These are phyloP conservation scores for Chromis chromis DNA, from an alignment of 2,797 vertebrate genomes.

Conservation along the genomic window DNA sequence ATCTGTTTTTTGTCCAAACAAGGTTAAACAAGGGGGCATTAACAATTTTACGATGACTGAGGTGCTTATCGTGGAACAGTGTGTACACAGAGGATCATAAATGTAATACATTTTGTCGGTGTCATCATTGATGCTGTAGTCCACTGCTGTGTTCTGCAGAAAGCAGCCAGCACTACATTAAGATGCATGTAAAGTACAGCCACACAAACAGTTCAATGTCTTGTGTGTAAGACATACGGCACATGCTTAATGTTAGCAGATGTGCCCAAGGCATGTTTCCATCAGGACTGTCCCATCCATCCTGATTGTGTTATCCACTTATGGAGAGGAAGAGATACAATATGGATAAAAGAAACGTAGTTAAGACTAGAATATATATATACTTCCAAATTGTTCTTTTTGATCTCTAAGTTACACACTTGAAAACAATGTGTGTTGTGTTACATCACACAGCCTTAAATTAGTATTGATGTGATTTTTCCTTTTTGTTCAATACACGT, in stretches of 20 bases:
- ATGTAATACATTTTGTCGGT: neutral
- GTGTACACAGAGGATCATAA: neutral
- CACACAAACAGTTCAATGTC: constrained; percentile 4
- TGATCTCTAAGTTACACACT: constrained; percentile 17
- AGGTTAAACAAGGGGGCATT: neutral
- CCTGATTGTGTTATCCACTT: constrained; percentile 63
- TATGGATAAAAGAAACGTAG: constrained; percentile 52
- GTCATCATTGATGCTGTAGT: neutral
- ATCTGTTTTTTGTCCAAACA: constrained; percentile 20
- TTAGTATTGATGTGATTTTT: neutral
- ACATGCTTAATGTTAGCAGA: constrained; percentile 37
- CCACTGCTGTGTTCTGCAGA: neutral
- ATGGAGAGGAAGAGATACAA: constrained; percentile 66
- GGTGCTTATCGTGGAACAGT: neutral
- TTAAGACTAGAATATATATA: constrained; percentile 31
- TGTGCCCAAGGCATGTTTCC: constrained; percentile 37
- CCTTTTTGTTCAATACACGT: neutral
- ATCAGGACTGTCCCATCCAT: constrained; percentile 31
- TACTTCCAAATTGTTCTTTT: constrained; percentile 9
- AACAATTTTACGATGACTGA: neutral
- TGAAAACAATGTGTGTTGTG: constrained; percentile 14
- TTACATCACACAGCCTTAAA: neutral
- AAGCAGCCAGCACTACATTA: neutral
- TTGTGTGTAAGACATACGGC: constrained; percentile 6
- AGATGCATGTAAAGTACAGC: constrained; percentile 6